These are phyloP conservation scores for Crioceris asparagi DNA, from an alignment of 2,888 invertebrate genomes.

Conservation along the genomic window DNA sequence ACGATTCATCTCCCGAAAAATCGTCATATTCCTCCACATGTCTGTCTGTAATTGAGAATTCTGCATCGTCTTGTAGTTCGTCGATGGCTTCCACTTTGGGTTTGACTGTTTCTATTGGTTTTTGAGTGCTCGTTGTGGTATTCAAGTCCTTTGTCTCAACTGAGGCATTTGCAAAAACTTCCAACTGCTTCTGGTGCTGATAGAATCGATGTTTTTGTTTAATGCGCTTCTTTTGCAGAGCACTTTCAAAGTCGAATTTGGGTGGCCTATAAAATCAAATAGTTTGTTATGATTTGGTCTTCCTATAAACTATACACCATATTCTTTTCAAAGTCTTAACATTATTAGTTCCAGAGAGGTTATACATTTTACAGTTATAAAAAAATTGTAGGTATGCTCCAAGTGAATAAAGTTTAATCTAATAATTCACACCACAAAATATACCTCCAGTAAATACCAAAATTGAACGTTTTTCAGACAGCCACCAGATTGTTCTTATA, in stretches of 20 bases:
- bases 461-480: no score
- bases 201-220: constrained; percentile 37
- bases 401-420: no score
- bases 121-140: constrained; percentile 3
- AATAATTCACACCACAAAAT: no score
- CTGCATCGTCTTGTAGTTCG: neutral
- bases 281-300: no score
- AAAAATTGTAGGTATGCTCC: no score
- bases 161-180: constrained; percentile 25
- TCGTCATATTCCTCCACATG: constrained; percentile 22
- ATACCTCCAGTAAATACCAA: no score
- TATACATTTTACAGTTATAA: no score
- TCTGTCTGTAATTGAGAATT: neutral
- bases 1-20: constrained; percentile 27
- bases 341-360: no score
- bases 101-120: constrained; percentile 4
- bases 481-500: no score
- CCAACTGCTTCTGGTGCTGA: constrained; percentile 29
- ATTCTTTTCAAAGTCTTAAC: no score
- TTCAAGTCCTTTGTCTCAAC: constrained; percentile 12
- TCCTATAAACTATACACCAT: no score
- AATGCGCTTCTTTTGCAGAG: constrained; percentile 44
- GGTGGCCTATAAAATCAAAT: constrained; percentile 45
- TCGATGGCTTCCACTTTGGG: constrained; percentile 24
- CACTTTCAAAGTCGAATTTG: constrained; percentile 48